These are phyloP conservation scores for Troglohyphantes excavatus DNA, from an alignment of 2,888 invertebrate genomes.

Conservation along the genomic window DNA sequence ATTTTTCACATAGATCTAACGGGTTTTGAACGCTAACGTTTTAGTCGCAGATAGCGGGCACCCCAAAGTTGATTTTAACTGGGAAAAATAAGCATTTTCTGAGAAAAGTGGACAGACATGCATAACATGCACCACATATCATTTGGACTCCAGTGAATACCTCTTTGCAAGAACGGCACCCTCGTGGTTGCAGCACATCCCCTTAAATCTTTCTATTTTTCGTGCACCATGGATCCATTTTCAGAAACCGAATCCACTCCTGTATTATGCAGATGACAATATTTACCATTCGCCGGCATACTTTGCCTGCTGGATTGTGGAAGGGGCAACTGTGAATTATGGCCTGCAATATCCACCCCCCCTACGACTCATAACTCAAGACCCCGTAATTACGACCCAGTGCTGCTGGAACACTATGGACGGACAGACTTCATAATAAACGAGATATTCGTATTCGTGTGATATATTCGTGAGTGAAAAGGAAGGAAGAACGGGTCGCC, in stretches of 20 bases:
- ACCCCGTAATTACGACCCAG: not conserved
- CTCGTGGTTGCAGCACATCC: not conserved
- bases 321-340: conserved; percentile 63
- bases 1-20: too few species aligned
- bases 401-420: conserved; percentile 33
- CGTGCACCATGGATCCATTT: not conserved
- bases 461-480: conserved; percentile 70
- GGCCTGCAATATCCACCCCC: conserved; percentile 64
- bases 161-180: not conserved
- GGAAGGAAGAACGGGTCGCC: conserved; percentile 53
- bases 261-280: conserved; percentile 32
- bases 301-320: not conserved
- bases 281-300: conserved; percentile 3
- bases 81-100: too few species aligned
- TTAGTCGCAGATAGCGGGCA: too few species aligned
- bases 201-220: not conserved
- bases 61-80: too few species aligned
- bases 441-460: conserved; percentile 59
- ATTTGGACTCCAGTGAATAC: too few species aligned
- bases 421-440: conserved; percentile 43
- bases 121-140: too few species aligned
- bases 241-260: conserved; percentile 12
- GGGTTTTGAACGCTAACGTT: too few species aligned
- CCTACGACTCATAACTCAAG: conserved; percentile 55
- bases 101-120: too few species aligned